Evolutionary conservation across 2,888 invertebrate genomes (phyloP), one percentile per base, ranked within the genome.

Genomic region (Ophion costatus): DNA sequence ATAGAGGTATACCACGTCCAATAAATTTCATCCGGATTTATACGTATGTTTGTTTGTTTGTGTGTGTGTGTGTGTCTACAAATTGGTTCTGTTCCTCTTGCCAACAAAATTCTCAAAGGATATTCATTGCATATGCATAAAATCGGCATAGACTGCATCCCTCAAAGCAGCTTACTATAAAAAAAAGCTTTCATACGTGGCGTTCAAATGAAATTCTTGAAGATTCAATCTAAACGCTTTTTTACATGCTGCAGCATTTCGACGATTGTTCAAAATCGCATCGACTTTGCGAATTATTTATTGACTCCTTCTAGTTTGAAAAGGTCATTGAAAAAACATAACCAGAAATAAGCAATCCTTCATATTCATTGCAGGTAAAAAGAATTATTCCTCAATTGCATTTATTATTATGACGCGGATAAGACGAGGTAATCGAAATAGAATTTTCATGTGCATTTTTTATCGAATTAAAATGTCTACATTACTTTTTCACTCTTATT

Each of bases 71-170:
- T 38, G 63, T 29, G 20, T 85, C 67, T 76, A 83, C 74, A 51
- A 87, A 66, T 71, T 77, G 67, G 59, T 56, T 78, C 64, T 84
- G 75, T 64, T 80, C 56, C 70, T 81, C 42, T 33, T 67, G 77
- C 61, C 77, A 80, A 82, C 79, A 61, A 80, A 71, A 78, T 64
- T 64, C 69, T 78, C 64, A 61, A n/a, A 38, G 24, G 6, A 24
- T 80, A 79, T 80, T 74, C 69, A 77, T 80, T 17, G 51, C 51
- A 73, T 86, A 82, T 84, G 70, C 70, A 84, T 78, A 82, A 67
- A 69, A 84, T 67, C 66, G 29, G n/a, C 76, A 86, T 61, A 42
- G 22, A 71, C 22, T 17, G 1, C 38, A 56, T 56, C 51, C 24
- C 51, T 75, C n/a, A 45, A 56, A 29, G 22, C 7, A 10, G 14